phyloP scores from a whole-genome alignment of 2,888 invertebrate genomes.

The Drosophila demipolita region DNA sequence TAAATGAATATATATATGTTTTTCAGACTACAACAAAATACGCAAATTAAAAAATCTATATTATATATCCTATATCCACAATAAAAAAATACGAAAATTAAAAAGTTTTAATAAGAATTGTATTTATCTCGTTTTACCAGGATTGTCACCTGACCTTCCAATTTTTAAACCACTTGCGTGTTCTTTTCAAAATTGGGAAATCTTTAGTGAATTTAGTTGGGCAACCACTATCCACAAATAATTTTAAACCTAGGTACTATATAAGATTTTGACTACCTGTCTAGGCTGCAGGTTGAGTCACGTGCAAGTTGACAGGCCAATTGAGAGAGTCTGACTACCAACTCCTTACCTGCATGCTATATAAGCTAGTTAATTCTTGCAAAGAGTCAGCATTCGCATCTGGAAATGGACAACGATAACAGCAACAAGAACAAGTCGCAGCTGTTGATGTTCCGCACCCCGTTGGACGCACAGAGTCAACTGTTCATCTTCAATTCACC shows the following conservation, averaged over 20 bases:
- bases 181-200: background rate
- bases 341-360: slow-evolving; percentile 50
- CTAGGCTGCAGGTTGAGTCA: slow-evolving; percentile 11
- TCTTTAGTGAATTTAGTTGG: background rate
- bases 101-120: too few species aligned
- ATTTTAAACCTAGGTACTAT: background rate
- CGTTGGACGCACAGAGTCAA: slow-evolving; percentile 48
- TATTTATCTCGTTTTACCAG: too few species aligned
- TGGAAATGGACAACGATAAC: background rate
- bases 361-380: slow-evolving; percentile 31
- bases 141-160: background rate
- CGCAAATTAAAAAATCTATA: background rate
- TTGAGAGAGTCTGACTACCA: background rate
- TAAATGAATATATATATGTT: background rate
- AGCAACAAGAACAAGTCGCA: slow-evolving; percentile 30
- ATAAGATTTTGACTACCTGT: slow-evolving; percentile 7
- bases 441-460: slow-evolving; percentile 53
- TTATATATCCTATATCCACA: background rate
- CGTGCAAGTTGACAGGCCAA: slow-evolving; percentile 15
- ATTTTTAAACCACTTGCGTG: background rate
- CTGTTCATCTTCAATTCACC: slow-evolving; percentile 61
- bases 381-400: slow-evolving; percentile 34
- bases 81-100: background rate
- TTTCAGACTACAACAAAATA: background rate
- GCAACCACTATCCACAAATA: background rate